A percentile compares a stretch with the other conserved stretches of the same genome.
These are phyloP conservation scores for Caenorhabditis doughertyi DNA, from an alignment of 2,888 invertebrate species.

Conservation along the genomic window DNA sequence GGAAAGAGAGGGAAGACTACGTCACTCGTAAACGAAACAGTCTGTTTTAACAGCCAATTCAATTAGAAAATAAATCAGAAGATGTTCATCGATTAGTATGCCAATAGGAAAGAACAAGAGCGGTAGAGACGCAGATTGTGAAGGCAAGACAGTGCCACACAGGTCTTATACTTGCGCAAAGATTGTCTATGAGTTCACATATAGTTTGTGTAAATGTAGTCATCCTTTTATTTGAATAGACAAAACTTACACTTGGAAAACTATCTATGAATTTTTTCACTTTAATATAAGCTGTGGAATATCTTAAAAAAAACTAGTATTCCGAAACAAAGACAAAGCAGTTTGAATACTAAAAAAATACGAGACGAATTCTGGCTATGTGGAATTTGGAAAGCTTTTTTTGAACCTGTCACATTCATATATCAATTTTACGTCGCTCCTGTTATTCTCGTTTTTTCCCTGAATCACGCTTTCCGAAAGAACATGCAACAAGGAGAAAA, in stretches of 20 bases:
- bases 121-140: conserved; percentile 29
- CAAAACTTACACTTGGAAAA: too few relatives aligned
- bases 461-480: conserved; percentile 14
- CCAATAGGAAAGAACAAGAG: not conserved
- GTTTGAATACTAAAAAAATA: not conserved
- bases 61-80: not conserved
- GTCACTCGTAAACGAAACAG: conserved; percentile 33
- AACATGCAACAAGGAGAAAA: not conserved
- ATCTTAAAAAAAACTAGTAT: too few relatives aligned
- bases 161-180: not conserved
- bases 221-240: too few relatives aligned
- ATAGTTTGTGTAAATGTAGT: too few relatives aligned
- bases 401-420: conserved; percentile 33
- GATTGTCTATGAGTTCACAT: not conserved
- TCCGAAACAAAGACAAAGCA: too few relatives aligned
- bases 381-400: not conserved
- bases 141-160: conserved; percentile 4
- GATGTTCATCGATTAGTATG: conserved; percentile 18
- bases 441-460: not conserved
- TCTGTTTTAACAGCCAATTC: not conserved
- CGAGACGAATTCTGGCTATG: not conserved
- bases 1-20: conserved; percentile 14
- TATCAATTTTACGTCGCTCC: conserved; percentile 7
- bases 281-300: too few relatives aligned
- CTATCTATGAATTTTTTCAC: too few relatives aligned